Evolutionary conservation across 2,113 vertebrate species (phyloP), one percentile per base, ranked within the genome.

Genomic region (Meleagris gallopavo): DNA sequence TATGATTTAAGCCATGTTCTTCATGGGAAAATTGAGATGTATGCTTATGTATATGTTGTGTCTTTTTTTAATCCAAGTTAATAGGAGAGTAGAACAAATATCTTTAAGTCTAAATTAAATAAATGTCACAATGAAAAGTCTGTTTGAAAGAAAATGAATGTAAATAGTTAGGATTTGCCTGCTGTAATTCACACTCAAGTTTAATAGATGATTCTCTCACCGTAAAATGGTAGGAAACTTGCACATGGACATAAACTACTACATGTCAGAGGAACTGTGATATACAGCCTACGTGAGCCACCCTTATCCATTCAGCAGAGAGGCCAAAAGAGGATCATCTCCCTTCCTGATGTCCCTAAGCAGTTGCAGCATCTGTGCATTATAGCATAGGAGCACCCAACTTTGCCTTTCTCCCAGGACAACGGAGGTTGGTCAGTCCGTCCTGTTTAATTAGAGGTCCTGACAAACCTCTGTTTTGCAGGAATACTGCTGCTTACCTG

Each of bases 51-150:
- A 10, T 2, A 10, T 1, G 4, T 24, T 40, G 32, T 11, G 36
- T 38, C 24, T 30, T 91, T 90, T 73, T 12, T 0, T 27, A 90
- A 86, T 34, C 10, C 57, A 58, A 58, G 32, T 85, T 86, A 93
- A 82, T 82, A 60, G 19, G 3, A 86, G 93, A 92, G 70, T 30
- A 93, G 65, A 83, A 90, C 18, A 80, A 66, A 83, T 74, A 36
- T 69, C 40, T 95, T 95, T 74, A 92, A 90, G 77, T 50, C 38
- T 34, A 72, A 83, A 86, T 73, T 91, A 94, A 86, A 94, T 57
- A 46, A 76, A 0, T 8, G 36, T 86, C 61, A 86, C 41, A 74
- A 82, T 64, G n/a, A 96, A 96, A 96, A 90, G 25, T 29, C 87
- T 22, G 13, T 64, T 94, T 92, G 7, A 50, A 90, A 83, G 74